Evolutionary conservation across 2,113 vertebrate genomes (phyloP).

Genomic region (Labrus mixtus): DNA sequence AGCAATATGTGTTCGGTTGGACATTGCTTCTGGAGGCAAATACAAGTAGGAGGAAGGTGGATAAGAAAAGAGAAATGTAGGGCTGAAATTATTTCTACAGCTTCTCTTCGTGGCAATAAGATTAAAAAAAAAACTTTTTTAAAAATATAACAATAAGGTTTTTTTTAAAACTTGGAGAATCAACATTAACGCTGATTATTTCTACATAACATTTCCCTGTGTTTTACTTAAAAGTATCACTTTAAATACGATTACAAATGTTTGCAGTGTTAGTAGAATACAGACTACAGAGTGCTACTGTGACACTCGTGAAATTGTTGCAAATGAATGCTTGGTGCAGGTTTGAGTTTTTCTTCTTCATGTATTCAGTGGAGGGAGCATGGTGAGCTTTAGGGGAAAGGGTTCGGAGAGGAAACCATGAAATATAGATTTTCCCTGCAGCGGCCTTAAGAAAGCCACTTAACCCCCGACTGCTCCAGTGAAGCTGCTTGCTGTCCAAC

Average conservation of each 20-base stretch:
- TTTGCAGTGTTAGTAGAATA: conserved; percentile 45
- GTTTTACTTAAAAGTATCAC: background rate
- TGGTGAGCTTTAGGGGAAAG: conserved; percentile 42
- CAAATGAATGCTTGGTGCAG: conserved; percentile 42
- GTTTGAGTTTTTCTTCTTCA: conserved; percentile 24
- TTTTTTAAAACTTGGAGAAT: conserved; percentile 34
- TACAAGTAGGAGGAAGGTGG: conserved; percentile 2
- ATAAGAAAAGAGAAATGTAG: background rate
- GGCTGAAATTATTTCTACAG: background rate
- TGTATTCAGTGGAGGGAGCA: conserved; percentile 44
- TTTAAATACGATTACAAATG: conserved; percentile 17
- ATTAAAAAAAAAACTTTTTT: background rate
- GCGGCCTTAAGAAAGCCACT: conserved; percentile 59
- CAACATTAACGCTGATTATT: conserved; percentile 23
- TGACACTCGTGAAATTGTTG: conserved; percentile 28
- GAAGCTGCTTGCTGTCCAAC: conserved; percentile 58
- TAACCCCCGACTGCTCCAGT: conserved; percentile 55
- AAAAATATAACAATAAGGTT: conserved; percentile 23
- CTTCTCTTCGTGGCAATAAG: background rate
- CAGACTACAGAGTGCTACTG: conserved; percentile 20
- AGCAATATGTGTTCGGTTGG: conserved; percentile 13
- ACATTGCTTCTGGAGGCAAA: conserved; percentile 9
- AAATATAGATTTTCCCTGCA: conserved; percentile 69
- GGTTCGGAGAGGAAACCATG: conserved; percentile 53
- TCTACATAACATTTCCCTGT: conserved; percentile 7